These are phyloP conservation scores for Leucoptera coffeella DNA, from an alignment of 2,888 invertebrate genomes.

Conservation along the genomic window DNA sequence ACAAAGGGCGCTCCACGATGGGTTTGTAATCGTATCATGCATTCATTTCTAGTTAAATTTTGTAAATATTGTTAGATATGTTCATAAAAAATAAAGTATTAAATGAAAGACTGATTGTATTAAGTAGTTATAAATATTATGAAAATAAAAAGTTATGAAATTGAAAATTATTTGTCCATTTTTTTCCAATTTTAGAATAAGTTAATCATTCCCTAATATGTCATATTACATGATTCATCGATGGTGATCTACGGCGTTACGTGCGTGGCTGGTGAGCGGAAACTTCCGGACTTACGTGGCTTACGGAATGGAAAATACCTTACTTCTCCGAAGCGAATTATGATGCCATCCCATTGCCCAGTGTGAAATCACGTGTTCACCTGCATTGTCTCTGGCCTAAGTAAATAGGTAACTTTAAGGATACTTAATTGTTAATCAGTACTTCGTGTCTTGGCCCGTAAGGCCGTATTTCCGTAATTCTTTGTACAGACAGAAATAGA, in stretches of 20 bases:
- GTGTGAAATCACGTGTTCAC: no score
- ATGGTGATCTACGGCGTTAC: constrained; percentile 22
- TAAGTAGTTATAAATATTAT: constrained; percentile 46
- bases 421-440: no score
- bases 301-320: not conserved
- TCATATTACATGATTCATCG: constrained; percentile 50
- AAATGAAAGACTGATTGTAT: constrained; percentile 45
- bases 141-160: constrained; percentile 50
- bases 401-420: no score
- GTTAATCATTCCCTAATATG: constrained; percentile 41
- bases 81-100: constrained; percentile 30
- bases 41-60: constrained; percentile 23
- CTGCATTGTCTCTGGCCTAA: no score
- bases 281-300: constrained; percentile 11
- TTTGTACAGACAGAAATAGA: no score
- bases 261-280: constrained; percentile 13
- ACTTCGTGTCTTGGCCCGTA: no score
- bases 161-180: constrained; percentile 30
- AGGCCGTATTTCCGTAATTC: no score
- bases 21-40: constrained; percentile 54
- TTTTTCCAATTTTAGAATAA: constrained; percentile 20
- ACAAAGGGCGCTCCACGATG: constrained; percentile 58
- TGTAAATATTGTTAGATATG: constrained; percentile 17
- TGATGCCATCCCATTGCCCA: no score
- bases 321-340: not conserved